These are phyloP conservation scores for Scytalopus superciliaris DNA, from an alignment of 2,113 vertebrate genomes.

Conservation along the genomic window DNA sequence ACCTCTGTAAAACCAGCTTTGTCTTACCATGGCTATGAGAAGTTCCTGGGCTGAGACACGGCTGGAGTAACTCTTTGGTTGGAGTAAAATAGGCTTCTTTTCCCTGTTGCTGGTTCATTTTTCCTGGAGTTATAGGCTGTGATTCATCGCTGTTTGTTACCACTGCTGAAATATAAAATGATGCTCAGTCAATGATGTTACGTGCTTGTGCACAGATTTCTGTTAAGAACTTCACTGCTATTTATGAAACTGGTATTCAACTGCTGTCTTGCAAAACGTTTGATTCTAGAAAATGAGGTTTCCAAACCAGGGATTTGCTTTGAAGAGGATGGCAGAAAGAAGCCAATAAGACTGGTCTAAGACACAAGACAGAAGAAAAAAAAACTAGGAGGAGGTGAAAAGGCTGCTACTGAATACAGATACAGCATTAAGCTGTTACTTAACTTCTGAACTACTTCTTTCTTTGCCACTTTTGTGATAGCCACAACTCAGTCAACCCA, in stretches of 20 bases:
- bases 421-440: background rate
- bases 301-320: background rate
- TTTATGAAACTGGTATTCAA: background rate
- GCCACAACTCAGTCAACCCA: background rate
- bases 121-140: slow-evolving; percentile 84
- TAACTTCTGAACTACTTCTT: background rate
- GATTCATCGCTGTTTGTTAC: slow-evolving; percentile 85
- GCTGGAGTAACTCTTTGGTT: slow-evolving; percentile 83
- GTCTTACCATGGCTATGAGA: slow-evolving; percentile 86
- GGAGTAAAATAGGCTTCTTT: slow-evolving; percentile 88
- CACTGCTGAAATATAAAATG: slow-evolving; percentile 75
- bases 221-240: background rate
- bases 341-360: background rate
- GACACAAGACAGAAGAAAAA: background rate
- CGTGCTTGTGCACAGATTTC: background rate
- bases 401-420: background rate
- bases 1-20: background rate
- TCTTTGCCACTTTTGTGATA: background rate
- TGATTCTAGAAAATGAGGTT: background rate
- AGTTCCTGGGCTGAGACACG: slow-evolving; percentile 83
- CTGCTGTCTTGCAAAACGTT: background rate
- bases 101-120: slow-evolving; percentile 92
- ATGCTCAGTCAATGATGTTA: background rate
- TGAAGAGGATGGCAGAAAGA: background rate
- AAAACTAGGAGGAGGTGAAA: background rate